A percentile compares a stretch with the other conserved stretches of the same genome.
phyloP scores from a whole-genome alignment of 1,140 invertebrate species.

The Leptonema lineaticorne region DNA sequence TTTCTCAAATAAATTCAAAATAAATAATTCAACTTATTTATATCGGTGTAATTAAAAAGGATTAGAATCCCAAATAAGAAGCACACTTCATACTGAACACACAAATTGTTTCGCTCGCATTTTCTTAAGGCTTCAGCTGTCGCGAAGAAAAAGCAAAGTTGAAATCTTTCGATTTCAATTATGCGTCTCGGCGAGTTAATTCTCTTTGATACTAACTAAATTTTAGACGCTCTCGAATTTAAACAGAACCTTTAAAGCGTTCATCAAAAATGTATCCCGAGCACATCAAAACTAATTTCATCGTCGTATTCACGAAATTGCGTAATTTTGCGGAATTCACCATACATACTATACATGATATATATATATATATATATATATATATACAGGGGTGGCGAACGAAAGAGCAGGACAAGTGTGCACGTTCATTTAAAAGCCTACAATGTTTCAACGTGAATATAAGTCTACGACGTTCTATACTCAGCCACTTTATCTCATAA shows the following conservation, averaged over 20 bases:
- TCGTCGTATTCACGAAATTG: conserved; percentile 5
- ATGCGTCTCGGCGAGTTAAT: neutral
- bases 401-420: neutral
- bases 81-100: no score
- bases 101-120: no score
- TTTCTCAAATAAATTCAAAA: no score
- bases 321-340: conserved; percentile 8
- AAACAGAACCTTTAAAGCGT: conserved; percentile 3
- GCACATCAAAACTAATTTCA: conserved; percentile 14
- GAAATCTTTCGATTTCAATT: no score
- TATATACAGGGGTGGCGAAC: no score
- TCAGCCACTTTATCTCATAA: conserved; percentile 8
- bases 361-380: neutral
- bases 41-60: no score
- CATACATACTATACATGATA: neutral
- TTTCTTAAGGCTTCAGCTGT: no score
- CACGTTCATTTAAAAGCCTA: conserved; percentile 4
- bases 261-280: conserved; percentile 12
- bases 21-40: no score
- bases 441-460: neutral
- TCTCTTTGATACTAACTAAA: conserved; percentile 13
- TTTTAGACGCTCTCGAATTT: neutral
- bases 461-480: neutral
- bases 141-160: no score
- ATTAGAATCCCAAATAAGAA: no score